phyloP scores from a whole-genome alignment of 2,888 invertebrate genomes.

The Sinodicranocentrus sp. region DNA sequence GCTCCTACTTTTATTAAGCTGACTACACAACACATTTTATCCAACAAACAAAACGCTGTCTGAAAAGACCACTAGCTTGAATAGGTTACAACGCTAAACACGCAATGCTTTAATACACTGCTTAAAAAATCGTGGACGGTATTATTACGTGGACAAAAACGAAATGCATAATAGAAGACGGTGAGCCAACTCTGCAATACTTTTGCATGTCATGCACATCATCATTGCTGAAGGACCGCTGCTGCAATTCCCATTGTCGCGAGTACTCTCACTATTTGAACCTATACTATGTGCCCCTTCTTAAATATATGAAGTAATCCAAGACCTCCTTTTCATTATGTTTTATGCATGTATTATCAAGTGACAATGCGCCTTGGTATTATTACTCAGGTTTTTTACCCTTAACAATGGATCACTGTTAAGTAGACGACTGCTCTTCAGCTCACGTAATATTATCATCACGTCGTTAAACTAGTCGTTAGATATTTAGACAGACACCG shows the following conservation, averaged over 20 bases:
- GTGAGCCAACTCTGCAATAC: too few species aligned
- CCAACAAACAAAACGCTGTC: conserved; percentile 15
- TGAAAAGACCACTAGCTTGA: background rate
- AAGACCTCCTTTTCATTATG: background rate
- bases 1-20: background rate
- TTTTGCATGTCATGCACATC: too few species aligned
- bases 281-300: background rate
- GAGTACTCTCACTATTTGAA: too few species aligned
- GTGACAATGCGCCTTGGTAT: background rate
- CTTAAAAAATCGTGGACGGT: background rate
- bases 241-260: background rate
- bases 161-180: too few species aligned
- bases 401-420: background rate
- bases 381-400: too few species aligned
- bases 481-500: background rate
- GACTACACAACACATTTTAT: conserved; percentile 13
- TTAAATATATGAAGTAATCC: background rate
- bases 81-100: background rate
- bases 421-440: background rate
- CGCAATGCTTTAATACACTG: background rate
- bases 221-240: background rate
- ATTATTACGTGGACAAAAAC: conserved; percentile 1
- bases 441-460: background rate
- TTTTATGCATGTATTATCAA: background rate
- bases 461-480: background rate